A percentile compares a stretch with the other conserved stretches of the same genome.
phyloP scores from a whole-genome alignment of 1,140 invertebrate species.

The Penaeus indicus region DNA sequence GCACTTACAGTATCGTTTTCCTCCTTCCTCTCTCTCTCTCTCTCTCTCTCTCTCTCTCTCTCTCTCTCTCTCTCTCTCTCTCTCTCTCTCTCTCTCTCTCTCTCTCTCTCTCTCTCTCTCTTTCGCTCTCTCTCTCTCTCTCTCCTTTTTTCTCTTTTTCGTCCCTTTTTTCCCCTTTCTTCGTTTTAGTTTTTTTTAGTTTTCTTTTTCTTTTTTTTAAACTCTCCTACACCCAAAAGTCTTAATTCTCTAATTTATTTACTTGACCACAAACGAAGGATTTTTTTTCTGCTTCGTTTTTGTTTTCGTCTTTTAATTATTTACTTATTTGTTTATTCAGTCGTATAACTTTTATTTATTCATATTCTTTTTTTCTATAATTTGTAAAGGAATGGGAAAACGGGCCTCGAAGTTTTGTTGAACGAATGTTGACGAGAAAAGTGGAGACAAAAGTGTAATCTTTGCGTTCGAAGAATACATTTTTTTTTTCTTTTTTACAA shows the following conservation, averaged over 20 bases:
- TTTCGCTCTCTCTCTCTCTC: no score
- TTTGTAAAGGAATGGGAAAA: background rate
- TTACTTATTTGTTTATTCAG: background rate
- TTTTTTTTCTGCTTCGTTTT: slow-evolving; percentile 7
- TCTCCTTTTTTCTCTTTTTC: no score
- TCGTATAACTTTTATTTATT: background rate
- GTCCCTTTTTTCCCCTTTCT: no score
- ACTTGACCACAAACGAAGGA: slow-evolving; percentile 41
- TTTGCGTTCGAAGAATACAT: no score
- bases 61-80: no score
- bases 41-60: background rate
- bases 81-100: slow-evolving; percentile 26
- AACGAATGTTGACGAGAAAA: no score
- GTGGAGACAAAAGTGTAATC: no score
- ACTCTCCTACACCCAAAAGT: background rate
- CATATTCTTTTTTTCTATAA: background rate
- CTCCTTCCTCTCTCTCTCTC: slow-evolving; percentile 39
- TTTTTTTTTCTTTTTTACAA: no score
- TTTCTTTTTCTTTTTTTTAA: no score
- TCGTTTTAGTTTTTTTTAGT: no score
- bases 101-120: slow-evolving; percentile 5
- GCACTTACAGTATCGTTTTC: slow-evolving; percentile 45
- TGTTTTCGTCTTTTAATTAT: background rate
- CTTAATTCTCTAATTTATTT: slow-evolving; percentile 54
- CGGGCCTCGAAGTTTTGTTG: no score